Percentiles rank a stretch among this genome's conserved stretches.
Conservation (phyloP, 2,113 vertebrate genomes). For the Chaetorhynchus papuensis region DNA sequence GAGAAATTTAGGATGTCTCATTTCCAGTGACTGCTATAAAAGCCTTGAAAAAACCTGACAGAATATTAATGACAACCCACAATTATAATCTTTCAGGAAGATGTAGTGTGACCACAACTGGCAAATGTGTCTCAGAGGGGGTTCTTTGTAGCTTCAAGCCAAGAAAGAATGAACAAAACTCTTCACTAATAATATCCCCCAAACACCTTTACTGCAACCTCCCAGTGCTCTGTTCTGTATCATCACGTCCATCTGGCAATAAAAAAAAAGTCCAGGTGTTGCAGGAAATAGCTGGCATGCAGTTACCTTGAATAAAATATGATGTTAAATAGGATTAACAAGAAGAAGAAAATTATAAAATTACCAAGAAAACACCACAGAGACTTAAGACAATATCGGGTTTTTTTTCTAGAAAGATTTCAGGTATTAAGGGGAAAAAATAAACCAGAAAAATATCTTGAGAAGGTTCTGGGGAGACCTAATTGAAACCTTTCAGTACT, state of each 20-base stretch:
- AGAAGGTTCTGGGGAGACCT: background rate
- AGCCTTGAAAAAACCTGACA: background rate
- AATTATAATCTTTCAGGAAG: background rate
- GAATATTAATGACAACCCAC: background rate
- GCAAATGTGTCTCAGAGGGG: constrained; percentile 6
- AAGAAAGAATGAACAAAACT: constrained; percentile 23
- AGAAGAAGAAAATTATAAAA: constrained; percentile 7
- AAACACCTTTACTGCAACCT: constrained; percentile 36
- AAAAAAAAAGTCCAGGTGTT: constrained; percentile 54
- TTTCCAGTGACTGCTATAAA: background rate
- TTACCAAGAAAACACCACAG: constrained; percentile 13
- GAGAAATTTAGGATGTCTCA: background rate
- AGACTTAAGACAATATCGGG: background rate
- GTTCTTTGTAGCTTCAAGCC: constrained; percentile 1
- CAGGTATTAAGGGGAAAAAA: background rate
- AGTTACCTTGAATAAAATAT: constrained; percentile 21
- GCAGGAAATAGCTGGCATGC: constrained; percentile 27
- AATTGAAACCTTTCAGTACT: background rate
- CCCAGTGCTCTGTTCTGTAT: constrained; percentile 46
- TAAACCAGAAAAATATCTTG: background rate
- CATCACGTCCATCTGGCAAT: constrained; percentile 56
- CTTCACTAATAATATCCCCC: constrained; percentile 11
- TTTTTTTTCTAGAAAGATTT: background rate
- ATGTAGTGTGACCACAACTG: background rate
- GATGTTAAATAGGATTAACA: background rate